Conservation (phyloP, 2,888 invertebrate species). For the Oscheius sp. region DNA sequence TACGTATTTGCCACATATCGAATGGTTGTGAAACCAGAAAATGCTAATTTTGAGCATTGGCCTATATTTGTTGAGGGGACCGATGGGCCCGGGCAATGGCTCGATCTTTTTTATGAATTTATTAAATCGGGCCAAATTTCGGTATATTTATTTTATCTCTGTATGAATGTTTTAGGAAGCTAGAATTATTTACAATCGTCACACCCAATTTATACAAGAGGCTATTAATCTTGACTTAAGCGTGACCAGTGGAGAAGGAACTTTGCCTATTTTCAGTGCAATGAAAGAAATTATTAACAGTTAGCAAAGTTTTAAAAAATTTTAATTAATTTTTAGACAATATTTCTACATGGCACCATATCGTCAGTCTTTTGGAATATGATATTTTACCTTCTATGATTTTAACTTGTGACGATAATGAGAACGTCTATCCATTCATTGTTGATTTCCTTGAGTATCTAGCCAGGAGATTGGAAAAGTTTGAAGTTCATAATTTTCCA, state of each 20-base stretch:
- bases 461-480: conserved; percentile 24
- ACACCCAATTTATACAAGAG: conserved; percentile 38
- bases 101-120: conserved; percentile 37
- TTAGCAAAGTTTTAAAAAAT: background rate
- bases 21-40: conserved; percentile 40
- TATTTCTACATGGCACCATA: conserved; percentile 42
- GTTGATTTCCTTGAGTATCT: conserved; percentile 24
- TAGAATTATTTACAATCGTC: conserved; percentile 46
- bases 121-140: conserved; percentile 14
- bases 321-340: conserved; percentile 26
- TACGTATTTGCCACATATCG: conserved; percentile 52
- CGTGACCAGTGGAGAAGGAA: background rate
- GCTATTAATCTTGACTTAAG: conserved; percentile 12
- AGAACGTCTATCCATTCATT: background rate
- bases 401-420: background rate
- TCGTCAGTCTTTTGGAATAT: conserved; percentile 43
- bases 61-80: conserved; percentile 46
- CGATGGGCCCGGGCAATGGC: conserved; percentile 44
- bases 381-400: conserved; percentile 40
- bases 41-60: conserved; percentile 38
- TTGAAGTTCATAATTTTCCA: conserved; percentile 43
- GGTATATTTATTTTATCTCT: conserved; percentile 27
- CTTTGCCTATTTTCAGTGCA: background rate
- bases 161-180: conserved; percentile 39
- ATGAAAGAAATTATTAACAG: background rate